These are phyloP conservation scores for Mycetomoellerius zeteki DNA, from an alignment of 1,140 invertebrate species.

Conservation along the genomic window DNA sequence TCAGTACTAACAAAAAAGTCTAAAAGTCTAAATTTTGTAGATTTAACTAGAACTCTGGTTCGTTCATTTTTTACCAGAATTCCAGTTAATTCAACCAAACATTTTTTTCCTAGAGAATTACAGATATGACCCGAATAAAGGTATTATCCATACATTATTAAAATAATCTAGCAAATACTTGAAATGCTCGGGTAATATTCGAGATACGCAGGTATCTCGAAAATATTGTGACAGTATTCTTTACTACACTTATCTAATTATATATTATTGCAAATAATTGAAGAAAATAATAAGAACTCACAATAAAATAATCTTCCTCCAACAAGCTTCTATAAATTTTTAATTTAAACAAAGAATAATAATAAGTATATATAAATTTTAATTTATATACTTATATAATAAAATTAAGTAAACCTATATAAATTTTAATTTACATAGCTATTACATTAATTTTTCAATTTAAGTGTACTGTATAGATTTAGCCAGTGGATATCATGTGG, in stretches of 20 bases:
- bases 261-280: neutral
- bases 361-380: too few species aligned
- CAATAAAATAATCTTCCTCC: neutral
- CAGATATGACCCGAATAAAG: too few species aligned
- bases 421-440: too few species aligned
- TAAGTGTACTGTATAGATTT: neutral
- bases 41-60: too few species aligned
- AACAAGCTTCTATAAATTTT: neutral
- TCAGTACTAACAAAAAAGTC: neutral
- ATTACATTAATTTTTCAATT: neutral
- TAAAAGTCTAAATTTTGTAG: too few species aligned
- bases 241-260: neutral
- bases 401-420: too few species aligned
- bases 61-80: too few species aligned
- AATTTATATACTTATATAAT: too few species aligned
- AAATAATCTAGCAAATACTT: neutral
- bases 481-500: neutral
- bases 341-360: neutral
- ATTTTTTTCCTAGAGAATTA: too few species aligned
- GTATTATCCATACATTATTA: neutral
- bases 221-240: neutral
- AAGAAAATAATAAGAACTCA: neutral
- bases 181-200: neutral
- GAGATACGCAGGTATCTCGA: neutral
- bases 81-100: too few species aligned